Evolutionary conservation across 2,888 invertebrate genomes (phyloP), one percentile per base, ranked within the genome.

Genomic region (Rosalia funebris): DNA sequence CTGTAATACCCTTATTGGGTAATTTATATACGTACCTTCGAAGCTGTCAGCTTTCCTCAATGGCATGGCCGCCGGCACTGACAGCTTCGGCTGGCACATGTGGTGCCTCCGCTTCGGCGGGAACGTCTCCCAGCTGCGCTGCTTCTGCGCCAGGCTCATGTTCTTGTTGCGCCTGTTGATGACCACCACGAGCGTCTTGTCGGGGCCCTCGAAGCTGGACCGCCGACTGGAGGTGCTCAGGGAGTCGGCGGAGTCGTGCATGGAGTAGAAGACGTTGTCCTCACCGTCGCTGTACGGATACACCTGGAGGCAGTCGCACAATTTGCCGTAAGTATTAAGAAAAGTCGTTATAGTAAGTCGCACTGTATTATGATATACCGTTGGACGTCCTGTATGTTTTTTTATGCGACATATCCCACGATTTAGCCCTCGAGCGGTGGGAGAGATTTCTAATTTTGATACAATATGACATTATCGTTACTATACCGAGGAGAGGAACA

Each of bases 21-120:
- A 57, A 15, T 45, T 19, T 15, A 14, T 34, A n/a, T 36, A 16
- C 31, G 44, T 58, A 73, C 74, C 74, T 75, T 89, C 89, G 72
- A 89, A 89, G 72, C 88, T 88, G 71, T 88, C 88, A 0, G 88
- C 86, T 72, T 88, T 88, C 62, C 86, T 83, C 48, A 87, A 73
- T 17, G 82, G 83, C 55, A 71, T 70, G 1, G 69, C 71, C 0
- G 72, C 69, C 0, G 72, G 72, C 5, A 68, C 71, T 0, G 71
- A 60, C 31, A 64, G 52, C 37, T 78, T 63, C 65, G 78, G 77
- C 12, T 77, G 77, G 50, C 81, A 81, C 57, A 79, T 74, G 65
- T 81, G 81, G 56, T 80, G 80, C 20, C 79, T 68, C 5, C 80
- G 72, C 68, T 84, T 84, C 10, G 87, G 84, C 1, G 87, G 87